Evolutionary conservation across 2,797 vertebrate genomes (phyloP), one percentile per base, ranked within the genome.

Genomic region (Bradypus variegatus): DNA sequence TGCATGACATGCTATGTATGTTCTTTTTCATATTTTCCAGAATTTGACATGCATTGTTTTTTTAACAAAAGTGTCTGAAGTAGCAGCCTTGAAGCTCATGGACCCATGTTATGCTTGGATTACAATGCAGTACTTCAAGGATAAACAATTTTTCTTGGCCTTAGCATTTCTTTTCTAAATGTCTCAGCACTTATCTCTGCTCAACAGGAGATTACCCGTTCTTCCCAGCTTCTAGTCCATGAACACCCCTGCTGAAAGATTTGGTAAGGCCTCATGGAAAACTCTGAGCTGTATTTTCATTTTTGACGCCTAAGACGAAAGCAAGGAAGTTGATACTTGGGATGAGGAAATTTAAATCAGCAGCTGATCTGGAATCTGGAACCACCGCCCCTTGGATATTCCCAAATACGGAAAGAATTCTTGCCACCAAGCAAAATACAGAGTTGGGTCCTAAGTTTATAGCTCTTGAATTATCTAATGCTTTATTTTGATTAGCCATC

Each of bases 151-250:
- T 91, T 60, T 90, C 94, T 81, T 88, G 91, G 94, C 91, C 88
- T 62, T 45, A 27, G 29, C 7, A 8, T 89, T 95, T 95, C 91
- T 92, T 93, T 93, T 88, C 93, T 76, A 89, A 91, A 81, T 16
- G 83, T 65, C 94, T 91, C 91, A 25, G 91, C 67, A 95, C 93
- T 96, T 96, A 91, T 96, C 93, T 94, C 92, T 62, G 18, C 12
- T 0, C 31, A 85, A 21, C 91, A 95, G 94, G 55, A 89, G 92
- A 58, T 78, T 13, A 62, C 65, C 89, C 65, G 5, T 86, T 80
- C 75, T 94, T 89, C 80, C 92, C 64, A 1, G 84, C 64, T 41
- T 38, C 69, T 82, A 91, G 81, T 95, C 89, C 92, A 72, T 19
- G 8, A 88, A 85, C 6, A 6, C 82, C 90, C 72, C 90, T 55